Conservation (phyloP, 2,888 invertebrate species). For the Orthosia gothica region DNA sequence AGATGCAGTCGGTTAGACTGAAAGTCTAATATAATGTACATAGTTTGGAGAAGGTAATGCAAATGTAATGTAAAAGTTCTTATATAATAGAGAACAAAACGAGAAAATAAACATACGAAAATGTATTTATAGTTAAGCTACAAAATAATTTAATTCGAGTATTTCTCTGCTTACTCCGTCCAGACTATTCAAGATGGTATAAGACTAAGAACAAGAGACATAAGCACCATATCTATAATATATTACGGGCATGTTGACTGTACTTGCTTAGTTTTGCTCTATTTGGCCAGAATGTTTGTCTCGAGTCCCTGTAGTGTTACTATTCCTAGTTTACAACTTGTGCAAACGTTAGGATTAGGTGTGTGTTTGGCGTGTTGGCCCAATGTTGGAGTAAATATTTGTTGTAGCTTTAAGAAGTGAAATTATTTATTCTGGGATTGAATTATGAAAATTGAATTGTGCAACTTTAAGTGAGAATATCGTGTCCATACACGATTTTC, state of each 20-base stretch:
- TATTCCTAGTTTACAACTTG: constrained; percentile 63
- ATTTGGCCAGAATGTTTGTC: constrained; percentile 63
- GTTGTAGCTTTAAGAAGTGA: constrained; percentile 8
- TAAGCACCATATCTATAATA: constrained; percentile 52
- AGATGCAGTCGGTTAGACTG: no score
- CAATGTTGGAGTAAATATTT: constrained; percentile 33
- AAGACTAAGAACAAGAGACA: constrained; percentile 22
- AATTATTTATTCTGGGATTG: neutral
- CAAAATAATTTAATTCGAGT: neutral
- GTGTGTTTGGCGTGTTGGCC: constrained; percentile 32
- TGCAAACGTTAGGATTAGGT: constrained; percentile 48
- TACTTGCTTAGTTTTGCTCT: constrained; percentile 58
- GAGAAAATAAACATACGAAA: neutral
- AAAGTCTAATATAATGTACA: no score
- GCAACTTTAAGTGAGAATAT: neutral
- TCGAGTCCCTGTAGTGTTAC: constrained; percentile 59
- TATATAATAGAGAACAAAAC: neutral
- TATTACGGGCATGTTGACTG: constrained; percentile 45
- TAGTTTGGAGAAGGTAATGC: no score
- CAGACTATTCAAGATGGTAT: constrained; percentile 1
- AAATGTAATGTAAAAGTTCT: neutral
- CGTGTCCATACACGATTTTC: no score
- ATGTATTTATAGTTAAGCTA: neutral
- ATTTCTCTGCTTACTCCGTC: neutral
- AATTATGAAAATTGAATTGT: neutral